Evolutionary conservation across 2,113 vertebrate species (phyloP).

Genomic region (Nesogale talazaci): DNA sequence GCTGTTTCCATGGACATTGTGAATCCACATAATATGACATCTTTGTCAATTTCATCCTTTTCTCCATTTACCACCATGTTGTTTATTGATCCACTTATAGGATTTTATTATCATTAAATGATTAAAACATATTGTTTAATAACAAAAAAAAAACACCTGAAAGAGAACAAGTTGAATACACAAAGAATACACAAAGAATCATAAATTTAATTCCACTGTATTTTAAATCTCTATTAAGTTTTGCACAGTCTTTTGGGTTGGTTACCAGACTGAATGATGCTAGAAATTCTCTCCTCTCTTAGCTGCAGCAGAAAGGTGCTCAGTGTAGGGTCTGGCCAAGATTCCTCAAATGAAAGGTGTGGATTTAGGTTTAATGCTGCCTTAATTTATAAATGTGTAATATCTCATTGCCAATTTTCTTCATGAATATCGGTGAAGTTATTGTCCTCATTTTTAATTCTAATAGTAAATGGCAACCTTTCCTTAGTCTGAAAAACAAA

Average conservation of each 20-base stretch:
- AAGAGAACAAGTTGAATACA: not conserved
- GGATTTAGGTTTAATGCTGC: not conserved
- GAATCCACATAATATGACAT: not conserved
- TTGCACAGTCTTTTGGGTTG: not conserved
- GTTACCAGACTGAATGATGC: too few species aligned
- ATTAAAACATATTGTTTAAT: not conserved
- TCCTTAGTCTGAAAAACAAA: not conserved
- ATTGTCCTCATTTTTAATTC: not conserved
- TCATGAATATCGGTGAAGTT: not conserved
- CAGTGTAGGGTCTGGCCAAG: fast-evolving
- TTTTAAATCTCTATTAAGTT: not conserved
- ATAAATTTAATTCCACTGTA: not conserved
- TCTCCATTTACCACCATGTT: not conserved
- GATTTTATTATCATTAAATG: not conserved
- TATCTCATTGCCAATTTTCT: not conserved
- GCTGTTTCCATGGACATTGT: too few species aligned
- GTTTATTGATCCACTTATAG: not conserved
- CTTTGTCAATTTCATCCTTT: not conserved
- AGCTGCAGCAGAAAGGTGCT: fast-evolving
- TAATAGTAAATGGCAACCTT: not conserved
- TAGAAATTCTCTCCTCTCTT: not conserved
- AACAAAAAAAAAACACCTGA: not conserved
- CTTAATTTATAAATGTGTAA: not conserved
- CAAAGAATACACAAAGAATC: too few species aligned
- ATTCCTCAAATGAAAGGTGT: not conserved